phyloP scores from a whole-genome alignment of 2,797 vertebrate species.

The Muscicapa comitata region DNA sequence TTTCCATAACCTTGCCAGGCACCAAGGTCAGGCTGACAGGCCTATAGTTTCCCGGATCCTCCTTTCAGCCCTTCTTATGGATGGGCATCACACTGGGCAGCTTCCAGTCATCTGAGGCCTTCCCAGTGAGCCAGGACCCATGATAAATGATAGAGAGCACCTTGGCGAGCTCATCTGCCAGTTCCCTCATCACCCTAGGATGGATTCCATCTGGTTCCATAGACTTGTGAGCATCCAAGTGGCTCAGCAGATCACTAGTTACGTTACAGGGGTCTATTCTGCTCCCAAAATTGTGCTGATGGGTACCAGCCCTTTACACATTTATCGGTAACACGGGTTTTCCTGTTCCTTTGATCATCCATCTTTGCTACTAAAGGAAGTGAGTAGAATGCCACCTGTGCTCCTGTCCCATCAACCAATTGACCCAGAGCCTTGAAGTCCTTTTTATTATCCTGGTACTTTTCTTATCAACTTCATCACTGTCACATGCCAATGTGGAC shows the following conservation, averaged over 20 bases:
- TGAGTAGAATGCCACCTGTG: rapidly evolving
- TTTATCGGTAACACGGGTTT: neutral
- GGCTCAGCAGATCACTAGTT: neutral
- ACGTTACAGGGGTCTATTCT: neutral
- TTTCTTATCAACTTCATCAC: neutral
- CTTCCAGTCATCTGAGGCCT: neutral
- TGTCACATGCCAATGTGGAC: neutral
- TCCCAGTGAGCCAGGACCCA: rapidly evolving
- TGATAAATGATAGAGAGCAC: rapidly evolving
- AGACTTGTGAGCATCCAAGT: neutral
- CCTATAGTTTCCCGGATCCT: neutral
- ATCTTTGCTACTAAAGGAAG: neutral
- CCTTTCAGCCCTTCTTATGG: neutral
- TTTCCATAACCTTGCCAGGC: neutral
- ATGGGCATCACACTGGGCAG: neutral
- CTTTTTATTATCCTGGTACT: neutral
- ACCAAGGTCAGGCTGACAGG: neutral
- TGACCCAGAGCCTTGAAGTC: neutral
- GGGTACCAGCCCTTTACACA: neutral
- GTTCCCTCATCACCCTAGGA: neutral
- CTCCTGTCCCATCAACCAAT: neutral
- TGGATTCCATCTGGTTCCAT: neutral
- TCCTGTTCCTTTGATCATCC: neutral
- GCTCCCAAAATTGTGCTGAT: neutral
- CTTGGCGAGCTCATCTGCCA: neutral